Percentiles rank a stretch among this genome's conserved stretches.
These are phyloP conservation scores for Brachyhypopomus gauderio DNA, from an alignment of 2,113 vertebrate genomes.

Conservation along the genomic window DNA sequence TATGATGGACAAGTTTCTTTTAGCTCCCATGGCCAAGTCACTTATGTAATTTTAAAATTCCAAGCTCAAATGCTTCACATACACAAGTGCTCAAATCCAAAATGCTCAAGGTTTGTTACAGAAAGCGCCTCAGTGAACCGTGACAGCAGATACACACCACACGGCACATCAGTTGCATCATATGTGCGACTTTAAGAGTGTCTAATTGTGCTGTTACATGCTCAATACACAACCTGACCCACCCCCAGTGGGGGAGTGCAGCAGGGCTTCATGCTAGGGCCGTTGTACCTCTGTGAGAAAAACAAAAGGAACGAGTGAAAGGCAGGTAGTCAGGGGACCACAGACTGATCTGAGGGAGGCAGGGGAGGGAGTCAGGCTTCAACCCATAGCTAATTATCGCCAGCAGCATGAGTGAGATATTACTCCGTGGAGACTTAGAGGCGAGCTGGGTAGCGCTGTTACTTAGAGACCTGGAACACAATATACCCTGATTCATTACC, in stretches of 20 bases:
- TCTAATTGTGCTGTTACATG: constrained; percentile 36
- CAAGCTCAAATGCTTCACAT: background rate
- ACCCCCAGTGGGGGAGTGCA: constrained; percentile 30
- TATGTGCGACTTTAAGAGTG: constrained; percentile 23
- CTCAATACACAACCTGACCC: constrained; percentile 40
- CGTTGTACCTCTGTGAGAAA: constrained; percentile 35
- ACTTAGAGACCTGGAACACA: constrained; percentile 77
- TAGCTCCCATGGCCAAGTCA: constrained; percentile 3
- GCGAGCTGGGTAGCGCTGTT: constrained; percentile 67
- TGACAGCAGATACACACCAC: constrained; percentile 16
- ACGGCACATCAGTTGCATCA: constrained; percentile 42
- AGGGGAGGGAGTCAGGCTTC: constrained; percentile 41
- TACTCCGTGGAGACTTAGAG: constrained; percentile 57
- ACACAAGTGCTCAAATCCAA: background rate
- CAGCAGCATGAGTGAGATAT: constrained; percentile 45
- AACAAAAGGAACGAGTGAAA: constrained; percentile 43
- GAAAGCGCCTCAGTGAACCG: background rate
- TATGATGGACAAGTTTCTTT: background rate
- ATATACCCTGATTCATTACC: constrained; percentile 62
- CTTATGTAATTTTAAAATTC: background rate
- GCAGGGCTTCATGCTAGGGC: constrained; percentile 32
- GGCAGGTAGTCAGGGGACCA: constrained; percentile 40
- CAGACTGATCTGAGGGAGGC: constrained; percentile 28
- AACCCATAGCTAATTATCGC: constrained; percentile 61
- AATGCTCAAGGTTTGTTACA: background rate